Evolutionary conservation across 2,797 vertebrate genomes (phyloP).

Genomic region (Oceanodroma leucorhoa): DNA sequence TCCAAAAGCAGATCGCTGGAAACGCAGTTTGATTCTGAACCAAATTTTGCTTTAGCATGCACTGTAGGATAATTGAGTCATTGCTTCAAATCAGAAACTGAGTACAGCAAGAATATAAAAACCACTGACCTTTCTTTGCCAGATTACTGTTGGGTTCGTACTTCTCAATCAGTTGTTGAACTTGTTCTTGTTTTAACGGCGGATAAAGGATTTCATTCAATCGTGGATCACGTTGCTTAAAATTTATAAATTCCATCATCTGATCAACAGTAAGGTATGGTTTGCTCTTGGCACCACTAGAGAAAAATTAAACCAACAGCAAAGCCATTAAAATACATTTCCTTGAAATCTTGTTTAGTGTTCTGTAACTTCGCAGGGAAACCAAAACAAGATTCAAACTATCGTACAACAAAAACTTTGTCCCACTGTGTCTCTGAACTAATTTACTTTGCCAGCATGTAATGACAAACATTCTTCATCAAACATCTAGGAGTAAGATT

Average conservation of each 20-base stretch:
- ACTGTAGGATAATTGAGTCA: not conserved
- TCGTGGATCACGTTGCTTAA: conserved; percentile 91
- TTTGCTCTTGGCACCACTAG: conserved; percentile 91
- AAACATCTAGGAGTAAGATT: not conserved
- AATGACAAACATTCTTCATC: not conserved
- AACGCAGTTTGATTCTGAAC: not conserved
- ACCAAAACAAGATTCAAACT: not conserved
- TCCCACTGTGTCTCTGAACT: not conserved
- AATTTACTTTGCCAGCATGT: not conserved
- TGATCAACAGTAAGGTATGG: conserved; percentile 92
- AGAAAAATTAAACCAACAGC: conserved; percentile 25
- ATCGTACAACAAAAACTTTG: not conserved
- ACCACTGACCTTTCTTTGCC: conserved; percentile 89
- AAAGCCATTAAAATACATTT: not conserved
- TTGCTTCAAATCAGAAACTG: not conserved
- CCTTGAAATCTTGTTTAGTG: not conserved
- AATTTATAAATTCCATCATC: conserved; percentile 97
- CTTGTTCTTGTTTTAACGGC: conserved; percentile 92
- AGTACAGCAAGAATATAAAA: not conserved
- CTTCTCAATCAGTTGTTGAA: conserved; percentile 94
- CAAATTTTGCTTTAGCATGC: not conserved
- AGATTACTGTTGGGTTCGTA: conserved; percentile 88
- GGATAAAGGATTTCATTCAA: conserved; percentile 98
- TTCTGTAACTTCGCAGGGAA: not conserved
- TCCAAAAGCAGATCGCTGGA: not conserved